Conservation (phyloP, 2,888 invertebrate species). For the Nomada ruficornis region DNA sequence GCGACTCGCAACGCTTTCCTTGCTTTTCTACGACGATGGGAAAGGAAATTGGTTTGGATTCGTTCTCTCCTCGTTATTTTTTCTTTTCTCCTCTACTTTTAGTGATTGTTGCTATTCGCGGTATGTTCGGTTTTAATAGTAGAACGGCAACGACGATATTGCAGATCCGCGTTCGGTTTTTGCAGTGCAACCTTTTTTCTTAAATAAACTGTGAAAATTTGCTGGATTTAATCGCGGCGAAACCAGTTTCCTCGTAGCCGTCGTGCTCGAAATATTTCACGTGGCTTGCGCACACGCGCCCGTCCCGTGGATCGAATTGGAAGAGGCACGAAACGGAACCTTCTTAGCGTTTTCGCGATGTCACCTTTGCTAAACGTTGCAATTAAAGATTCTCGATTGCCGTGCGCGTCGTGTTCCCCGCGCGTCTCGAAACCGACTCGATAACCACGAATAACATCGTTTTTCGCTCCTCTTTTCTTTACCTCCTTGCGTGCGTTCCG, state of each 20-base stretch:
- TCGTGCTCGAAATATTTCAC: not conserved
- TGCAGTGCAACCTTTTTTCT: not conserved
- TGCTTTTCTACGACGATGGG: not conserved
- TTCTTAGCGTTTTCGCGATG: conserved; percentile 34
- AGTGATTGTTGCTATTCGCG: not conserved
- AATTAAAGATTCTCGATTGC: conserved; percentile 55
- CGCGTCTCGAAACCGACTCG: conserved; percentile 44
- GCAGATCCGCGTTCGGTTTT: too few species aligned
- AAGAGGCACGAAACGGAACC: conserved; percentile 4
- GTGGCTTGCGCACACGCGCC: not conserved
- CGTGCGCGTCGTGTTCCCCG: conserved; percentile 8
- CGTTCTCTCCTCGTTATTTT: not conserved
- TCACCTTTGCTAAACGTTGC: conserved; percentile 39
- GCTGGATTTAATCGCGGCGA: not conserved
- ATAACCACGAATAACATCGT: conserved; percentile 48
- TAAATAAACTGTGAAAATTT: not conserved
- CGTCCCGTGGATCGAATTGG: not conserved
- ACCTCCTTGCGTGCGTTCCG: not conserved
- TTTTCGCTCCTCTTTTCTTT: not conserved
- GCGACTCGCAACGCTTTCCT: not conserved
- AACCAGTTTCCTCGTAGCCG: not conserved
- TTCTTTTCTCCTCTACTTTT: not conserved
- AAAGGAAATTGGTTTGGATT: not conserved
- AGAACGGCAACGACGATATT: not conserved
- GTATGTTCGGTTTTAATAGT: not conserved